Evolutionary conservation across 2,888 invertebrate species (phyloP), one percentile per base, ranked within the genome.

Genomic region (Resseliella maxima): DNA sequence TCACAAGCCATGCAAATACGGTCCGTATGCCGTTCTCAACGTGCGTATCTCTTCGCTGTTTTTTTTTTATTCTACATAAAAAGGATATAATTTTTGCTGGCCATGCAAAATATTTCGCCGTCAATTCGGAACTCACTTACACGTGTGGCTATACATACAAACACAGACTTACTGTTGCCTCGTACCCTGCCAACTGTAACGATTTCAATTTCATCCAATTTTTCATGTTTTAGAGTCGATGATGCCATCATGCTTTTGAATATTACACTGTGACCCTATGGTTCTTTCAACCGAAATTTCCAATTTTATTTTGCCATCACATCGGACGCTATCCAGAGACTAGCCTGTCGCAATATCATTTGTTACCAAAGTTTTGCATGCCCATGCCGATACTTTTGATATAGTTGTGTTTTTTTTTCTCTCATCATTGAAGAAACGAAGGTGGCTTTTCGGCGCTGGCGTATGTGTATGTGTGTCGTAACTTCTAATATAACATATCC

Each of bases 21-120:
- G 18, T 72, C 31, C 72, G 35, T 72, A 31, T 72, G 35, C 72
- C 72, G 72, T 72, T 72, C 31, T 72, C 12, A 72, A 72, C 31
- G 72, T 27, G 72, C 31, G n/a, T n/a, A n/a, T n/a, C n/a, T n/a
- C n/a, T n/a, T n/a, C n/a, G n/a, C n/a, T n/a, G 18, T 72, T 72
- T 72, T 72, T 72, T 72, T 72, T 72, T 31, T 72, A 72, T 72
- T 72, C 18, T 35, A 31, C 35, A 72, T 72, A 72, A 72, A 72
- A 72, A 72, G 72, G 72, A 72, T 72, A 72, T 72, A 72, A 72
- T 72, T 27, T 72, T 72, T 72, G 72, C 72, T 72, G 72, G 72
- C 72, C 72, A 72, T 72, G 72, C 72, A 72, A 59, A n/a, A 72
- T 72, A 72, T 72, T 72, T 35, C 31, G 72, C 31, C 72, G 31